phyloP scores from a whole-genome alignment of 2,113 vertebrate species.

The Athene noctua region DNA sequence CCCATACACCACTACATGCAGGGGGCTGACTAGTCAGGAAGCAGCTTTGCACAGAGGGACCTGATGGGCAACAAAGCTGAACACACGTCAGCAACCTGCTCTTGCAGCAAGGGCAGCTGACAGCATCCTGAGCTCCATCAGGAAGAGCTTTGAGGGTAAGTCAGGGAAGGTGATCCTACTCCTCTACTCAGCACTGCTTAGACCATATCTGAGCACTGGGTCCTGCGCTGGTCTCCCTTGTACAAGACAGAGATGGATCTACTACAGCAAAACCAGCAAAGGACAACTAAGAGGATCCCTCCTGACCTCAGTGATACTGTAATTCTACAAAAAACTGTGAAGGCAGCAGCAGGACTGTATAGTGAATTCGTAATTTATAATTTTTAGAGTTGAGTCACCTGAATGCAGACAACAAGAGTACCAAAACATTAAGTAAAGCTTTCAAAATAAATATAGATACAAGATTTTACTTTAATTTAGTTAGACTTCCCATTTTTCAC shows the following conservation, averaged over 20 bases:
- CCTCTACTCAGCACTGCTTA: not conserved
- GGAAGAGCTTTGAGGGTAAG: not conserved
- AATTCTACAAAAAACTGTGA: not conserved
- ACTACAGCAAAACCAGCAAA: not conserved
- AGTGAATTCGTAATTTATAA: not conserved
- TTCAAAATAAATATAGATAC: not conserved
- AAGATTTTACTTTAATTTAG: not conserved
- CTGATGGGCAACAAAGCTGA: not conserved
- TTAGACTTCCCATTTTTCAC: not conserved
- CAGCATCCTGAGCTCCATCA: not conserved
- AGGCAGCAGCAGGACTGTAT: not conserved
- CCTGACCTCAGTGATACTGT: not conserved
- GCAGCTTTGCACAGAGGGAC: not conserved
- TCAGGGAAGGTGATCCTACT: not conserved
- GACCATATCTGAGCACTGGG: not conserved
- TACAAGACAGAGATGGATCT: not conserved
- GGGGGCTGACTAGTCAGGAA: not conserved
- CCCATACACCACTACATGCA: not conserved
- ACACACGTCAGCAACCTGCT: fast-evolving
- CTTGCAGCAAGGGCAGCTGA: not conserved
- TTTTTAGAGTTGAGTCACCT: not conserved
- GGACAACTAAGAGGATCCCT: not conserved
- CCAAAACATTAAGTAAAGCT: not conserved
- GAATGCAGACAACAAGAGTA: not conserved
- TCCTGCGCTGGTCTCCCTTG: not conserved